Base-by-base conservation (phyloP, 2,888 invertebrate species). In the Thecophora atra region DNA sequence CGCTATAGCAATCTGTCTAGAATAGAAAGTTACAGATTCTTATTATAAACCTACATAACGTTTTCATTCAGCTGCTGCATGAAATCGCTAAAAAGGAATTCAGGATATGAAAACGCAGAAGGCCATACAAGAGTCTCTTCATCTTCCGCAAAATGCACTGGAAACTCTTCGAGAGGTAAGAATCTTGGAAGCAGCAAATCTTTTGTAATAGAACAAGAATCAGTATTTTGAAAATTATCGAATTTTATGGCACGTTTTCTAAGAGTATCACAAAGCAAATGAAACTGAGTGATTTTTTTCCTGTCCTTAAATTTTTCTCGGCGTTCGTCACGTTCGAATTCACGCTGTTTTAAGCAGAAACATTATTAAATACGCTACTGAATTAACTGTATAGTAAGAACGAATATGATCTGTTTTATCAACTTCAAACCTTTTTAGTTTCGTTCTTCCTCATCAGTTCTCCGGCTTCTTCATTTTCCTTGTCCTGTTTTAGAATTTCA, bases 61-160 rank as follows among this genome's bases (percentile, higher is more conserved):
- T 91, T 89, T 87, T 97, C 97, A 13, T 90, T 89, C 81, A 97
- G 94, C 72, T 90, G 89, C 83, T 93, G 91, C 54, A 98, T 89
- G 79, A 96, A 94, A 85, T 99, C 98, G 65, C 95, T 94, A 79
- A 93, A 91, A 73, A 91, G 89, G 81, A 92, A 92, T 86, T 98
- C 97, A 0, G 98, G 98, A 85, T 97, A 98, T 15, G 95, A 87
- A 77, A 98, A 91, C 21, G 95, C 88, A 0, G 96, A 92, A 0
- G 98, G 98, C 97, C 97, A 98, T 67, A 91, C 87, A 15, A 98
- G 85, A 56, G 86, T 84, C 15, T 87, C 87, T 17, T 87, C 79
- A 51, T 83, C 82, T 0, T 90, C 86, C 79, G 90, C 87, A 15
- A 94, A 79, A 79, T 89, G 89, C 0, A 94, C 94, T 67, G 90